Evolutionary conservation across 2,888 invertebrate species (phyloP), one percentile per base, ranked within the genome.

Genomic region (Cosmia trapezina): DNA sequence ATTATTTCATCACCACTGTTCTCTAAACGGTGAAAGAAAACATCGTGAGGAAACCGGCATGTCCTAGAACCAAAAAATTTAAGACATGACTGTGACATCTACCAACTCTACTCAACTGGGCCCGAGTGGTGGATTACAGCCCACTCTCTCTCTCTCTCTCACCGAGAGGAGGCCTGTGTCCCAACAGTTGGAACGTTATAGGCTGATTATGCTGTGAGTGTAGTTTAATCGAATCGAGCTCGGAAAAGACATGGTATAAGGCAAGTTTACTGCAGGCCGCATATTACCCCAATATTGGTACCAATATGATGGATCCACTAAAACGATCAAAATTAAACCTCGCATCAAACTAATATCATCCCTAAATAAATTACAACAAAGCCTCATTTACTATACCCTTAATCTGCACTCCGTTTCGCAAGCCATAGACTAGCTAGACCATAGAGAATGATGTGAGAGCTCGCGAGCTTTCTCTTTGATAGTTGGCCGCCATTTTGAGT

Each of bases 401-500:
- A 76, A 85, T 84, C 84, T 89, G 89, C 87, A 88, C 87, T 89
- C 83, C 84, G 89, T 92, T 92, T 92, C 86, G 89, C 90, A 88
- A 92, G 91, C 86, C 91, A 91, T 91, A 93, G 93, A 91, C 89
- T 90, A 92, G 88, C 89, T 90, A 92, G 88, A 92, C 92, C 93
- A 93, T 92, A 93, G 94, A 94, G 94, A 94, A 94, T 95, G 94
- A 94, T 95, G 94, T 94, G 95, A 94, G 95, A 94, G 93, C 91
- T 90, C 87, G 90, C 91, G 84, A 92, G 94, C 95, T 96, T 95
- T 95, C 95, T 93, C 95, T 95, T 94, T 95, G 95, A 95, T 95
- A 94, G 90, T 92, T 92, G 90, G 87, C 95, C 95, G 96, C 95
- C 93, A 94, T 95, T 96, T 95, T 96, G 94, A 96, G 91, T 94